These are phyloP conservation scores for Drosophila stalkeri DNA, from an alignment of 2,888 invertebrate species.

Conservation along the genomic window DNA sequence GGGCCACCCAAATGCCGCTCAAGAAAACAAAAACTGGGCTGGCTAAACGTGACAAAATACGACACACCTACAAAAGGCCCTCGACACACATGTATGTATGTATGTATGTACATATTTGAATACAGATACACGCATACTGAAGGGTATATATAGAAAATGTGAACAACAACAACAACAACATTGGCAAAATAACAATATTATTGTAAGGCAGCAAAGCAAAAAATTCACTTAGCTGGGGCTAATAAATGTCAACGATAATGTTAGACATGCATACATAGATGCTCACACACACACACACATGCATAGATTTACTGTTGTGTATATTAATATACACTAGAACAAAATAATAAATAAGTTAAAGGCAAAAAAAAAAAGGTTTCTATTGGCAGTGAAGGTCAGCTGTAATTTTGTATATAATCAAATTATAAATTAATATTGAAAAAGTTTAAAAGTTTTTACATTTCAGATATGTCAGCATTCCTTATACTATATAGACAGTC, in stretches of 20 bases:
- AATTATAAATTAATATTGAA: too few species aligned
- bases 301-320: not conserved
- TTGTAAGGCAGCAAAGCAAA: slow-evolving; percentile 47
- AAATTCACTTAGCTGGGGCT: slow-evolving; percentile 71
- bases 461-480: too few species aligned
- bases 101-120: slow-evolving; percentile 41
- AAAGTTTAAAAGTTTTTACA: too few species aligned
- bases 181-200: slow-evolving; percentile 54
- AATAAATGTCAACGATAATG: slow-evolving; percentile 77
- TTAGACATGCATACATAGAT: slow-evolving; percentile 47
- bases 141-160: slow-evolving; percentile 30
- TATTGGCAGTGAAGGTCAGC: too few species aligned
- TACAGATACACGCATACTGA: slow-evolving; percentile 34
- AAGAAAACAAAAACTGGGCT: slow-evolving; percentile 40
- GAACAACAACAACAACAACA: slow-evolving; percentile 16
- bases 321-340: slow-evolving; percentile 7
- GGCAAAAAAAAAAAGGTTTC: not conserved
- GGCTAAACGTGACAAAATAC: slow-evolving; percentile 51
- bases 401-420: too few species aligned
- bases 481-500: too few species aligned
- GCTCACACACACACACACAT: slow-evolving; percentile 9
- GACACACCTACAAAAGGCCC: slow-evolving; percentile 40
- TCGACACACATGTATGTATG: slow-evolving; percentile 17
- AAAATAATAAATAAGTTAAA: slow-evolving; percentile 2
- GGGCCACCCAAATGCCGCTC: slow-evolving; percentile 15